Percentiles rank a stretch among this genome's conserved stretches.
phyloP scores from a whole-genome alignment of 1,140 invertebrate species.

The Bombyx mandarina region DNA sequence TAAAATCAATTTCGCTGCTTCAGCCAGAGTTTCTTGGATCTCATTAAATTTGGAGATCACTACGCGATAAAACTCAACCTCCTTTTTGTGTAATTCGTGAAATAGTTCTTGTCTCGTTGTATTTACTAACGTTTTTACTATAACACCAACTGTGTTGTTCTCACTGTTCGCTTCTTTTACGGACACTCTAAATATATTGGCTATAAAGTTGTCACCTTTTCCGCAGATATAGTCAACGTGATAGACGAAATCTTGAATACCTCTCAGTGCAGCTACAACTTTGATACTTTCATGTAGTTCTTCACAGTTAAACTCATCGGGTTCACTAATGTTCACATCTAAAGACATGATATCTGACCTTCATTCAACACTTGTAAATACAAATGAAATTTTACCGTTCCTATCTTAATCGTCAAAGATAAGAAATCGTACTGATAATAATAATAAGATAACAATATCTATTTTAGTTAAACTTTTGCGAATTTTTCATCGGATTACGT shows the following conservation, averaged over 20 bases:
- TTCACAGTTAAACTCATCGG: constrained; percentile 52
- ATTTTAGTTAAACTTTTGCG: too few species aligned
- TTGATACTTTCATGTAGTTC: constrained; percentile 51
- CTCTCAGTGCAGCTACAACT: constrained; percentile 29
- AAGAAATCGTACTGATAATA: too few species aligned
- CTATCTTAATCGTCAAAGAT: too few species aligned
- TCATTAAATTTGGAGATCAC: constrained; percentile 35
- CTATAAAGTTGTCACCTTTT: constrained; percentile 47
- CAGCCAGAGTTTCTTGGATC: constrained; percentile 31
- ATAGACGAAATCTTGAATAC: constrained; percentile 44
- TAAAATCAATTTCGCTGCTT: constrained; percentile 28
- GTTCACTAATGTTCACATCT: constrained; percentile 59
- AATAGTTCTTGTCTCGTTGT: constrained; percentile 50
- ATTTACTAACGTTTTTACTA: constrained; percentile 56
- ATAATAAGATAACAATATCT: too few species aligned
- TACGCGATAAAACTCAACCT: constrained; percentile 40
- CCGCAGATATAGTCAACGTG: constrained; percentile 49
- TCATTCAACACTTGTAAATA: neutral
- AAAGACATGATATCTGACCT: constrained; percentile 36
- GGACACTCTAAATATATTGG: constrained; percentile 52
- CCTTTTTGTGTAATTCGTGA: constrained; percentile 47
- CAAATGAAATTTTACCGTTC: too few species aligned
- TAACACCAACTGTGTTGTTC: constrained; percentile 36
- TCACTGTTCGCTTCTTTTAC: constrained; percentile 32
- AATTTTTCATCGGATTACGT: too few species aligned